phyloP scores from a whole-genome alignment of 2,113 vertebrate genomes.

The Thalassoma bifasciatum region DNA sequence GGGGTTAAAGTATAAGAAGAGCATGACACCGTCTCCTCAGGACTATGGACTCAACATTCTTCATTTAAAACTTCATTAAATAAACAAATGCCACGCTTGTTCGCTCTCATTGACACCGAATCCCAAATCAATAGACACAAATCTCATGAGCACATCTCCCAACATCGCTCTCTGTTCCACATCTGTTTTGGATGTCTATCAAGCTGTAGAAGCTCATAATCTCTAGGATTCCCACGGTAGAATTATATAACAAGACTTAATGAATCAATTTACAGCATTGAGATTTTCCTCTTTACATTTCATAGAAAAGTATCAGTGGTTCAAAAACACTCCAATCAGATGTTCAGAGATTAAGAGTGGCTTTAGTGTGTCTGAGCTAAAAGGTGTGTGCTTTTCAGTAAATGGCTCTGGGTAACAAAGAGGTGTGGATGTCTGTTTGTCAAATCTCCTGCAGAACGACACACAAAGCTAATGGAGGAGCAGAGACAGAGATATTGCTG shows the following conservation, averaged over 20 bases:
- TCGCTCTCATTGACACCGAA: not conserved
- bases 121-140: constrained; percentile 15
- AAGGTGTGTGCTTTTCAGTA: constrained; percentile 28
- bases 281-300: constrained; percentile 11
- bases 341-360: constrained; percentile 45
- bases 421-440: constrained; percentile 34
- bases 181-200: not conserved
- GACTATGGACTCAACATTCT: no score
- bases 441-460: constrained; percentile 45
- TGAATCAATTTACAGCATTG: constrained; percentile 25
- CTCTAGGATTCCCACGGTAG: not conserved
- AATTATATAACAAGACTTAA: constrained; percentile 26
- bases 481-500: constrained; percentile 29
- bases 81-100: not conserved
- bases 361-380: constrained; percentile 31
- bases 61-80: no score
- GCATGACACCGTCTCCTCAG: no score
- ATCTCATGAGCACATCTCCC: not conserved
- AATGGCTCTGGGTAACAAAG: constrained; percentile 62
- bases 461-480: constrained; percentile 63
- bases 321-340: constrained; percentile 23
- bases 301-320: constrained; percentile 25
- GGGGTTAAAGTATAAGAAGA: no score
- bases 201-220: not conserved
- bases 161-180: not conserved